These are phyloP conservation scores for Accipiter cooperii DNA, from an alignment of 2,113 vertebrate species.

Conservation along the genomic window DNA sequence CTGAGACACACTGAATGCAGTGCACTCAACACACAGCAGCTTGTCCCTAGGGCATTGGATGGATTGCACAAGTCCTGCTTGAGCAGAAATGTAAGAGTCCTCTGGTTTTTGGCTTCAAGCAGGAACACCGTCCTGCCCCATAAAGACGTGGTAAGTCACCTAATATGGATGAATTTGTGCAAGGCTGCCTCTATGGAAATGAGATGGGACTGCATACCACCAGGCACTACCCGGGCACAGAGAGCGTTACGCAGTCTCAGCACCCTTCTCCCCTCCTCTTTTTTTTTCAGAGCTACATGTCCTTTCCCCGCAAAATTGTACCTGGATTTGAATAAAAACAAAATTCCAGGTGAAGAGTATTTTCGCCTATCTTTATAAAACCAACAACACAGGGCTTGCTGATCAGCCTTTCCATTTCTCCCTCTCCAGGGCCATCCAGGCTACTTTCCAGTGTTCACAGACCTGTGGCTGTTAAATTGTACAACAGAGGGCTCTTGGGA, in stretches of 20 bases:
- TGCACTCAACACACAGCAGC: not conserved
- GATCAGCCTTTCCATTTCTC: not conserved
- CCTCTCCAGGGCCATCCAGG: not conserved
- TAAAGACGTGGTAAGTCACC: not conserved
- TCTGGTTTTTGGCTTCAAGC: not conserved
- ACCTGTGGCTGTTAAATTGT: not conserved
- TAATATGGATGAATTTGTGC: not conserved
- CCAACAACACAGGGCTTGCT: not conserved
- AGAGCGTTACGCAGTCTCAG: not conserved
- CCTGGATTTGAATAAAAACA: not conserved
- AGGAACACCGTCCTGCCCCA: not conserved
- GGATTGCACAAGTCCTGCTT: not conserved
- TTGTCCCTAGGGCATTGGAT: not conserved
- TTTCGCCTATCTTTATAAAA: not conserved
- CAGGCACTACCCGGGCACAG: not conserved
- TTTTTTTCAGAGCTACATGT: not conserved
- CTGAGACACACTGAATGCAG: not conserved
- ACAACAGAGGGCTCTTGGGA: not conserved
- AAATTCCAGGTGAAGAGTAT: not conserved
- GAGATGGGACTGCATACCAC: accelerated
- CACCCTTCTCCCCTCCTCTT: not conserved
- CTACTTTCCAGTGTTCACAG: not conserved
- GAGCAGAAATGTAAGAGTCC: not conserved
- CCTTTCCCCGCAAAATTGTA: not conserved
- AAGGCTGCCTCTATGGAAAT: not conserved